Percentiles rank a stretch among this genome's conserved stretches.
Evolutionary conservation across 2,888 invertebrate species (phyloP).

Genomic region (Cataglyphis cursor): DNA sequence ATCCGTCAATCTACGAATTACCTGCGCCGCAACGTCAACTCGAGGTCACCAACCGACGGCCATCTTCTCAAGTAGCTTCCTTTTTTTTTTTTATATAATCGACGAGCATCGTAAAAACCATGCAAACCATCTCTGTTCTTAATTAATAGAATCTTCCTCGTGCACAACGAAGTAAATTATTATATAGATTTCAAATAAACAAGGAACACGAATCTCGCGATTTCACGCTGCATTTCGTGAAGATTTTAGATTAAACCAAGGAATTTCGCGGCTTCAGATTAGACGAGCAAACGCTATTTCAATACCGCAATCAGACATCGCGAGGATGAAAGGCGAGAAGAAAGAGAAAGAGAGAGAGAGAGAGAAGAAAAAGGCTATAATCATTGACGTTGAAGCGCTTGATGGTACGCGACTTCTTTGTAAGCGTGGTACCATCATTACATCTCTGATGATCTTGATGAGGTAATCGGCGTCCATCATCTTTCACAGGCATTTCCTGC

Average conservation of each 20-base stretch:
- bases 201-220: background rate
- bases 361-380: slow-evolving; percentile 58
- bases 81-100: background rate
- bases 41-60: slow-evolving; percentile 60
- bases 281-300: slow-evolving; percentile 32
- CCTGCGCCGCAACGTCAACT: slow-evolving; percentile 58
- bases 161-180: background rate
- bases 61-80: background rate
- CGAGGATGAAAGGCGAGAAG: slow-evolving; percentile 26
- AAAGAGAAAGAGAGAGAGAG: slow-evolving; percentile 48
- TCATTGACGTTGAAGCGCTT: slow-evolving; percentile 71
- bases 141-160: background rate
- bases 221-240: background rate
- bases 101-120: background rate
- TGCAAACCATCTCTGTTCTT: background rate
- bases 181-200: background rate
- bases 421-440: slow-evolving; percentile 80
- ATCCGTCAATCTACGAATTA: slow-evolving; percentile 69
- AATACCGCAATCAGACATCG: slow-evolving; percentile 24
- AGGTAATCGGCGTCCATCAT: slow-evolving; percentile 83
- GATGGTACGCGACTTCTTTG: slow-evolving; percentile 76
- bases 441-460: slow-evolving; percentile 83
- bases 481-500: slow-evolving; percentile 82
- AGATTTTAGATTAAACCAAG: background rate
- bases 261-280: background rate